phyloP scores from a whole-genome alignment of 2,113 vertebrate genomes.

The Tringa solitaria region DNA sequence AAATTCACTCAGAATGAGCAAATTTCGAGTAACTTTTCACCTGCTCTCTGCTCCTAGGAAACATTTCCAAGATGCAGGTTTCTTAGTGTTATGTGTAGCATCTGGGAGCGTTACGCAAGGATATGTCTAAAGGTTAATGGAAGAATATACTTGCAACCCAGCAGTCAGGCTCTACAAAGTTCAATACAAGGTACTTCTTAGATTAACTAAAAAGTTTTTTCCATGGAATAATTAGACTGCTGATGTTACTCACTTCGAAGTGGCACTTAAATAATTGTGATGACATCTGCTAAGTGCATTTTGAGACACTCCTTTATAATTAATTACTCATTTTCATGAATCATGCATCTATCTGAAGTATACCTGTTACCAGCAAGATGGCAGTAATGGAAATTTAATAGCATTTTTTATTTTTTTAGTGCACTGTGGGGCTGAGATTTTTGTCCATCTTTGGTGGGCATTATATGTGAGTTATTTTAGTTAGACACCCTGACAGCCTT shows the following conservation, averaged over 20 bases:
- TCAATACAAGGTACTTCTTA: not conserved
- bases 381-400: slow-evolving; percentile 8
- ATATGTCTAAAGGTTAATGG: not conserved
- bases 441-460: not conserved
- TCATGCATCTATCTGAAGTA: slow-evolving; percentile 18
- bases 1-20: not conserved
- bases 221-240: slow-evolving; percentile 8
- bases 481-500: not conserved
- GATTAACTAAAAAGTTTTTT: not conserved
- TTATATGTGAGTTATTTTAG: not conserved
- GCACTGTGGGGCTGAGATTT: not conserved
- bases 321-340: slow-evolving; percentile 60
- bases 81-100: not conserved
- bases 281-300: slow-evolving; percentile 56
- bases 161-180: not conserved
- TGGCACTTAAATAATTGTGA: slow-evolving; percentile 48
- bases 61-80: not conserved
- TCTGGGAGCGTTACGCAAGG: not conserved
- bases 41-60: not conserved
- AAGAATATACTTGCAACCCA: not conserved
- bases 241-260: slow-evolving; percentile 18
- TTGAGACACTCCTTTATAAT: slow-evolving; percentile 55
- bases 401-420: not conserved
- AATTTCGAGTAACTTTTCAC: not conserved
- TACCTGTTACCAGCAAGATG: not conserved